These are phyloP conservation scores for Eilema depressum DNA, from an alignment of 2,888 invertebrate species.

Conservation along the genomic window DNA sequence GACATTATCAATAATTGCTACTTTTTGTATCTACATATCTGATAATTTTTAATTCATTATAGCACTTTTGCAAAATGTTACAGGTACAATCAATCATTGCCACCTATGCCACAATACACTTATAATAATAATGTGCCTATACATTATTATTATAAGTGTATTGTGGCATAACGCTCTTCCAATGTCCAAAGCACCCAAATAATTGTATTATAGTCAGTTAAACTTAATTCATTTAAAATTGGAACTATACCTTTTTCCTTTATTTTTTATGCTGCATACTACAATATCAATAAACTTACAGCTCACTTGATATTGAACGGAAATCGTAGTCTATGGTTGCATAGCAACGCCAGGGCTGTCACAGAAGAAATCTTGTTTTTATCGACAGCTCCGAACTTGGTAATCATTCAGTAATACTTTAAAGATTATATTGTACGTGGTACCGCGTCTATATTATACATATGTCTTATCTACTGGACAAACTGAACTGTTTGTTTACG, in stretches of 20 bases:
- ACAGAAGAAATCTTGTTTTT: not conserved
- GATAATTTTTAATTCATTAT: conserved; percentile 22
- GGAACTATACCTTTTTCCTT: not conserved
- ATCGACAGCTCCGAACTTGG: not conserved
- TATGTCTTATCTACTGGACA: not conserved
- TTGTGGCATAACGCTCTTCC: not conserved
- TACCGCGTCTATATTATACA: not conserved
- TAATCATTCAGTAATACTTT: not conserved
- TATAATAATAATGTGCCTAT: too few relatives aligned
- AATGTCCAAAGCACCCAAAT: conserved; percentile 3
- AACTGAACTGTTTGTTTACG: not conserved
- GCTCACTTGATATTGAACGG: not conserved
- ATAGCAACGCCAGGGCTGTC: not conserved
- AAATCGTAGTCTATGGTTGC: not conserved
- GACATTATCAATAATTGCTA: conserved; percentile 39
- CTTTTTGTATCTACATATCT: conserved; percentile 25
- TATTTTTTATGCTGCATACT: not conserved
- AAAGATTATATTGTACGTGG: too few relatives aligned
- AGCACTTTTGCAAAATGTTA: conserved; percentile 11
- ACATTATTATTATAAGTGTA: not conserved
- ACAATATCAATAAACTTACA: not conserved
- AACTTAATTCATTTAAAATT: not conserved
- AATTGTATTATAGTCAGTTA: conserved; percentile 7
- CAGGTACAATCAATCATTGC: too few relatives aligned
- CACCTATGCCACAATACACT: not conserved